Evolutionary conservation across 1,140 invertebrate genomes (phyloP).

Genomic region (Sycophila sp.): DNA sequence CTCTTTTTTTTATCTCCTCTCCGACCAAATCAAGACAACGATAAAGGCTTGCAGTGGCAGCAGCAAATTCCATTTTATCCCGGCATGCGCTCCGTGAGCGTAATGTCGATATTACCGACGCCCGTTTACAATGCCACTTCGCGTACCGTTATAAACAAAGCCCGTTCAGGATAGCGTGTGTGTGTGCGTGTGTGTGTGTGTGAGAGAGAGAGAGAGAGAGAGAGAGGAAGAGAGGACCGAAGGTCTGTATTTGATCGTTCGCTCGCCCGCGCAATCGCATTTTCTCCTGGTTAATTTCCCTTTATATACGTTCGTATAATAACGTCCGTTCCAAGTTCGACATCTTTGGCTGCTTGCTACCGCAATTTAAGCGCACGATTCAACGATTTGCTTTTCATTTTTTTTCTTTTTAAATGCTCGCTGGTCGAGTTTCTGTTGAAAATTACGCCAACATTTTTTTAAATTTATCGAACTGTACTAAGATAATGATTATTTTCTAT

Average conservation of each 20-base stretch:
- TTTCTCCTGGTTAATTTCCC: background rate
- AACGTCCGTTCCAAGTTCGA: background rate
- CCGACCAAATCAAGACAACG: background rate
- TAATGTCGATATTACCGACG: conserved; percentile 20
- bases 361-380: background rate
- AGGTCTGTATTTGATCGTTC: conserved; percentile 27
- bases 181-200: too few relatives aligned
- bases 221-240: too few relatives aligned
- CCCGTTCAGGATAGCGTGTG: too few relatives aligned
- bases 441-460: background rate
- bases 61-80: conserved; percentile 30
- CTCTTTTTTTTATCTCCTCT: too few relatives aligned
- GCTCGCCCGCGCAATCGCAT: conserved; percentile 1
- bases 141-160: conserved; percentile 47
- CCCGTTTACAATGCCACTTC: conserved; percentile 30
- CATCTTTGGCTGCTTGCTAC: too few relatives aligned
- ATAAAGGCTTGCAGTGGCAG: background rate
- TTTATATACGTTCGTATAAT: background rate
- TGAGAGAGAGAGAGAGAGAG: too few relatives aligned
- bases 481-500: background rate
- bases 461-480: background rate
- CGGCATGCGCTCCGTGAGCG: background rate
- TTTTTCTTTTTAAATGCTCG: background rate
- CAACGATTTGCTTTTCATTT: too few relatives aligned
- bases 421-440: background rate